Conservation (phyloP, 2,113 vertebrate species). For the Tautogolabrus adspersus region DNA sequence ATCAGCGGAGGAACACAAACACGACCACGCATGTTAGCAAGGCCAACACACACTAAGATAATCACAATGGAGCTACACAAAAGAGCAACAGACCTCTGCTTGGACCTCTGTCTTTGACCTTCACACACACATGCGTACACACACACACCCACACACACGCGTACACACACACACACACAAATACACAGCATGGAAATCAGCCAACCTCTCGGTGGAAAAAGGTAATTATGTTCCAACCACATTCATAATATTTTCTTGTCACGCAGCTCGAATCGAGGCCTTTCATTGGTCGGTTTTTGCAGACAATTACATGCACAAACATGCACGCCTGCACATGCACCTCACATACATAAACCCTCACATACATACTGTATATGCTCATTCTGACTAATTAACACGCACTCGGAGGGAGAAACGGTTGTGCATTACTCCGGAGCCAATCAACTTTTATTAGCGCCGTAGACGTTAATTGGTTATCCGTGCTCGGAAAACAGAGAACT, state of each 20-base stretch:
- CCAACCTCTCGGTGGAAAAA: conserved; percentile 28
- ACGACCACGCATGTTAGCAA: conserved; percentile 2
- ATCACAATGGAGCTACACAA: conserved; percentile 20
- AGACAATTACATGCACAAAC: background rate
- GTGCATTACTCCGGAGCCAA: conserved; percentile 65
- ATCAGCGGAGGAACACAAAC: conserved; percentile 35
- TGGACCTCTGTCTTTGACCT: conserved; percentile 67
- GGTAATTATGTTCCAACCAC: conserved; percentile 29
- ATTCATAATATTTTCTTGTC: conserved; percentile 57
- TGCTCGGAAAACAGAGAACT: conserved; percentile 64
- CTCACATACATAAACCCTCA: background rate
- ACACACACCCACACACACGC: conserved; percentile 33
- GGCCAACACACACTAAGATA: conserved; percentile 11
- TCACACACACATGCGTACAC: conserved; percentile 58
- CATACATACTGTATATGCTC: conserved; percentile 17
- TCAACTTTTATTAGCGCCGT: conserved; percentile 67
- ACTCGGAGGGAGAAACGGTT: conserved; percentile 53
- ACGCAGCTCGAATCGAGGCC: background rate
- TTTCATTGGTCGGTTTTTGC: conserved; percentile 7
- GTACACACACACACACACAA: conserved; percentile 52
- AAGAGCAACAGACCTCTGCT: conserved; percentile 15
- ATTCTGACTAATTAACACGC: conserved; percentile 12
- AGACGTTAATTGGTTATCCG: conserved; percentile 68
- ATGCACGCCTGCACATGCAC: background rate
- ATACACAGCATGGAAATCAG: conserved; percentile 38